Base-by-base conservation (phyloP, 1,140 invertebrate genomes). In the Drosophila pandora region DNA sequence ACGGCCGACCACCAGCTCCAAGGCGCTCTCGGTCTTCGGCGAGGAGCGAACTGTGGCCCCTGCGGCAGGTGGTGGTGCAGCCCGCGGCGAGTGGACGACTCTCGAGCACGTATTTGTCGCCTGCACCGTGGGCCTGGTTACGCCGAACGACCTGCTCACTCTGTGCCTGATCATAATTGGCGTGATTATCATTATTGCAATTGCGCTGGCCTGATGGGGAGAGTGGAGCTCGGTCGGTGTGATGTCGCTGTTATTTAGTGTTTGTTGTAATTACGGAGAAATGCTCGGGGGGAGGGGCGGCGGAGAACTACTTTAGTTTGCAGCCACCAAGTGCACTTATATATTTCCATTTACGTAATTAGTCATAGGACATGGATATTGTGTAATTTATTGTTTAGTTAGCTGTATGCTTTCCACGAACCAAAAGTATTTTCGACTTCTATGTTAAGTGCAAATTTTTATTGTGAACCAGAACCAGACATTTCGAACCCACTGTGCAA, bases 161-260 rank as follows among this genome's bases (percentile, higher is more conserved):
- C 91, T 95, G 81, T 92, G 95, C 80, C 94, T 95, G 90, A 93
- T 95, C 83, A 90, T 95, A 75, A 93, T 95, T 90, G 94, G 94
- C 88, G 93, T 95, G 79, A 93, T 95, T 82, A 94, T 94, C 71
- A 93, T 95, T 76, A 93, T 95, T 91, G 93, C 93, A 87, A 94
- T 94, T 91, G 90, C 87, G 52, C 81, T 91, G 65, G 59, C 49
- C 71, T 88, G 65, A 88, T 48, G 41, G 37, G n/a, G 37, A 10
- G 32, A 47, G 34, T 12, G 39, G 21, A 41, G 37, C 34, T 23
- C 43, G 39, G 45, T 13, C 55, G 13, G 49, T 49, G 49, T 54
- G 37, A 57, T 69, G 57, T 63, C 59, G 48, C 72, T 80, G 69
- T 61, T 73, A 53, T 69, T 69, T 47, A 37, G 53, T 68, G 65